phyloP scores from a whole-genome alignment of 2,113 vertebrate genomes.

The Promerops cafer region DNA sequence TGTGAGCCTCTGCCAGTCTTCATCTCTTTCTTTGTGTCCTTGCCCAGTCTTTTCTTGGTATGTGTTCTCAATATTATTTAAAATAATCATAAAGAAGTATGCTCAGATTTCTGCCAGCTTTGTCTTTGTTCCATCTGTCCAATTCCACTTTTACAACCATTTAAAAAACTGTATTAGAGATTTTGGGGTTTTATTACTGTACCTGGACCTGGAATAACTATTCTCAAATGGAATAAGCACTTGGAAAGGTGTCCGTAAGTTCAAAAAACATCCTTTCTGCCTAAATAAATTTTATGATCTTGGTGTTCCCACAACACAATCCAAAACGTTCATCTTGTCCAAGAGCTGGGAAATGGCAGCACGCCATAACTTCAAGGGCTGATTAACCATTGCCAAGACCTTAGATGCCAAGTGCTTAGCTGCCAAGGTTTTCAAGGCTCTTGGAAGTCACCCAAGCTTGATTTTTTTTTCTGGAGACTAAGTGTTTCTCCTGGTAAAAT shows the following conservation, averaged over 20 bases:
- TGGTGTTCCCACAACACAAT: neutral
- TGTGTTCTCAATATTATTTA: slow-evolving; percentile 11
- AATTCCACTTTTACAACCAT: neutral
- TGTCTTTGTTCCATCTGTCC: neutral
- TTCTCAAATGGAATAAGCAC: neutral
- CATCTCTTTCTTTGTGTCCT: neutral
- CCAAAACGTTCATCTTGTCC: slow-evolving; percentile 5
- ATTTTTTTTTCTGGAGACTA: slow-evolving; percentile 21
- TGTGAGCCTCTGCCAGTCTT: neutral
- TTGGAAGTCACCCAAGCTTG: slow-evolving; percentile 36
- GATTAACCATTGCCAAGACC: slow-evolving; percentile 34
- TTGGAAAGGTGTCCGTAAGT: neutral
- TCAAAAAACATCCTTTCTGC: neutral
- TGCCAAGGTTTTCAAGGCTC: slow-evolving; percentile 30
- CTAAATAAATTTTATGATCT: slow-evolving; percentile 7
- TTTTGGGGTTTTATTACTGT: neutral
- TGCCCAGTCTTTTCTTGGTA: slow-evolving; percentile 1
- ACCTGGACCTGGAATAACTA: neutral
- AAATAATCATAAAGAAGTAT: neutral
- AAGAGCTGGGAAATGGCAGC: slow-evolving; percentile 42
- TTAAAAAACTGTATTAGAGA: neutral
- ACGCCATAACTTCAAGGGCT: slow-evolving; percentile 33
- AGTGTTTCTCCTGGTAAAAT: slow-evolving; percentile 23
- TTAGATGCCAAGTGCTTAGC: slow-evolving; percentile 12
- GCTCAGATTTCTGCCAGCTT: neutral